Base-by-base conservation (phyloP, 2,113 vertebrate species). In the Seriola dumerili region DNA sequence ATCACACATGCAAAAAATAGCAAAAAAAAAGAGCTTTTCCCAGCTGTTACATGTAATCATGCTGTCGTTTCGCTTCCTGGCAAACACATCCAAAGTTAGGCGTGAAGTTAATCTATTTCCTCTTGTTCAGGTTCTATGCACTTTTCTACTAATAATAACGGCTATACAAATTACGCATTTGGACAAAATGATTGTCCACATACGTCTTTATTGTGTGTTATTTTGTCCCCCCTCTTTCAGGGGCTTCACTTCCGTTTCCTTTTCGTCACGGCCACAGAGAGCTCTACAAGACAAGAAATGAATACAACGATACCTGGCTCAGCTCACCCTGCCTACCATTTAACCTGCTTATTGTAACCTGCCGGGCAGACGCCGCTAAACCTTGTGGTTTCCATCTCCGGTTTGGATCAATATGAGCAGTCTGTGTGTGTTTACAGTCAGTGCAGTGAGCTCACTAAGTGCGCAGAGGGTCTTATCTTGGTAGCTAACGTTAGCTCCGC, bases 211-310 rank as follows among this genome's bases (percentile, higher is more conserved):
- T 62, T 40, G 46, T 25, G 5, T 11, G 3, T 72, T 12, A 61
- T 71, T 78, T 40, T 48, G 29, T 12, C 58, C 7, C 2, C 40
- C 57, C 4, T n/a, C 4, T 10, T 2, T 7, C 4, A 14, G 10
- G 40, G 68, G 44, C 54, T 58, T 54, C 44, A 72, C 71, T 93
- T 93, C 92, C 92, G 91, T 4, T 91, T 91, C 78, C 84, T 21
- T 3, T 75, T 58, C 70, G 78, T 77, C 81, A 78, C 72, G 13
- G 59, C 78, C 58, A 54, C 68, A 42, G 40, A 11, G 40, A 42
- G 38, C 40, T 42, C 40, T 10, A 42, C 40, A 2, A 42, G 8
- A 1, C 40, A 2, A 42, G 40, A 42, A 8, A 42, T 78, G 74
- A 81, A 63, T 3, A 11, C n/a, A 46, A 11, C 46, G 10, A 61